Base-by-base conservation (phyloP, 2,797 vertebrate genomes). In the Poeciliopsis turneri region DNA sequence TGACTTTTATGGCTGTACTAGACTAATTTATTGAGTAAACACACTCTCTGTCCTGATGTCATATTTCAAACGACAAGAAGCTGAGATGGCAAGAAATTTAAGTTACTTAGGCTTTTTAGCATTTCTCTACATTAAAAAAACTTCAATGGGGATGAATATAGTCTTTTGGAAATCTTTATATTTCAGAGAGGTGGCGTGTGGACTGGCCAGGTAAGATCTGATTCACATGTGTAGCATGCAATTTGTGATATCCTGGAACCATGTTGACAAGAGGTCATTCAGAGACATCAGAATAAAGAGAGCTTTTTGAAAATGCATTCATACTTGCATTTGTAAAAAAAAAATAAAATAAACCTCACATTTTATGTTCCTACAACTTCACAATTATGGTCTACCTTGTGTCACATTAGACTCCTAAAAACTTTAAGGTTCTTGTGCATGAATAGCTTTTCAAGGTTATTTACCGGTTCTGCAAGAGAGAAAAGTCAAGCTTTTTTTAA, bases 31-130 rank as follows among this genome's bases (percentile, higher is more conserved):
- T 70, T 59, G 66, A 61, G 51, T 61, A 61, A 80, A 83, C 57
- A 66, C n/a, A 25, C 55, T 72, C 55, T 74, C 64, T 77, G 71
- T 74, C 68, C 55, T 15, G 55, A 76, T 78, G 80, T 74, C 45
- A 84, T 71, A 74, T 73, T 80, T 39, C 79, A 76, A 46, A 84
- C 53, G 71, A 78, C 70, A 46, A 76, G 36, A 41, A 69, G 41
- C 75, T 80, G 70, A 75, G 66, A 75, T 78, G 64, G 77, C 55
- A 84, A 72, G 33, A 81, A 81, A 69, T 64, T 28, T 68, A 51
- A 85, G 76, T 79, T 36, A 73, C 47, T 75, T 23, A 23, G 13
- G 25, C 25, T 51, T 64, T 69, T 47, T 10, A n/a, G 20, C 69
- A 47, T 36, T 41, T 41, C 41, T 61, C 23, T 20, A 36, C 4